Percentiles rank a stretch among this genome's conserved stretches.
phyloP scores from a whole-genome alignment of 2,888 invertebrate species.

The Polydrusus tereticollis region DNA sequence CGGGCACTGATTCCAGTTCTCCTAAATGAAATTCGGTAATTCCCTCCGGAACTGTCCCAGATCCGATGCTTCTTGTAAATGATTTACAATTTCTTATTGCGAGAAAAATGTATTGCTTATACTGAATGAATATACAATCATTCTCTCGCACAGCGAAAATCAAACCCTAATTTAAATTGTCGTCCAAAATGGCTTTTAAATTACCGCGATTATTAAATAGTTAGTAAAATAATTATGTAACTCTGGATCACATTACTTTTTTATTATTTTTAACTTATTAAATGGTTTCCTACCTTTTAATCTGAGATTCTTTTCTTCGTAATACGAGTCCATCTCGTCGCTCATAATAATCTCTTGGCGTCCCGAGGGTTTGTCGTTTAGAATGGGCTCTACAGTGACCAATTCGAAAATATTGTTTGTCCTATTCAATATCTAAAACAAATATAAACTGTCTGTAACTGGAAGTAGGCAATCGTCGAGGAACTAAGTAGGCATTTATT shows the following conservation, averaged over 20 bases:
- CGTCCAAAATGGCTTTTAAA: neutral
- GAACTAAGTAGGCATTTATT: no score
- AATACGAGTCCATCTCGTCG: slow-evolving; percentile 74
- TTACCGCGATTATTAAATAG: no score
- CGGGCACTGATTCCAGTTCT: neutral
- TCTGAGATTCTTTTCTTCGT: slow-evolving; percentile 81
- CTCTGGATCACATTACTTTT: no score
- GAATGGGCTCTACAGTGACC: slow-evolving; percentile 89
- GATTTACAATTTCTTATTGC: neutral
- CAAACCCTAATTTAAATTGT: neutral
- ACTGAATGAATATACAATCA: neutral
- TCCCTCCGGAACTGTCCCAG: neutral
- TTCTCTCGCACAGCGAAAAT: neutral
- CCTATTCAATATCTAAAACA: slow-evolving; percentile 86
- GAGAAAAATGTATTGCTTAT: neutral
- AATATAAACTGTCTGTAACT: slow-evolving; percentile 20
- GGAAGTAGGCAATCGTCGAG: no score
- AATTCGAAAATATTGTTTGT: slow-evolving; percentile 98
- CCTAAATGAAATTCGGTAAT: neutral
- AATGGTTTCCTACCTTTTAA: slow-evolving; percentile 76
- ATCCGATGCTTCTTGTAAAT: neutral
- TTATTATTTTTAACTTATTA: no score
- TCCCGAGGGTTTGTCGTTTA: slow-evolving; percentile 73
- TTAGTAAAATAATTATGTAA: no score
- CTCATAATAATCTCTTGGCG: slow-evolving; percentile 72